A percentile compares a stretch with the other conserved stretches of the same genome.
Conservation (phyloP, 1,140 invertebrate genomes). For the Catajapyx aquilonaris region DNA sequence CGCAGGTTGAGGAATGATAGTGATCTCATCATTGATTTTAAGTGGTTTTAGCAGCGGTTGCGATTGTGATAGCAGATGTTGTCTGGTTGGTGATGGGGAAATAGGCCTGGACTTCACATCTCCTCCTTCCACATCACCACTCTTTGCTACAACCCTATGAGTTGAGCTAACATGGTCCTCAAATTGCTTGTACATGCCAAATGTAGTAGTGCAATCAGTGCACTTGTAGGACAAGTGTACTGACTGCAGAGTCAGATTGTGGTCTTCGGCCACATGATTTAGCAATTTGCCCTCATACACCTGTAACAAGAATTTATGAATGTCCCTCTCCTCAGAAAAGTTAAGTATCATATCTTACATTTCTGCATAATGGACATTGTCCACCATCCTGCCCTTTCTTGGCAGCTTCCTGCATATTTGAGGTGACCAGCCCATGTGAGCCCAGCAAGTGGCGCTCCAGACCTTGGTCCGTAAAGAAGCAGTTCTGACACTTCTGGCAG, state of each 20-base stretch:
- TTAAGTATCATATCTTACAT: no score
- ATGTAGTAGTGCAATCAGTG: constrained; percentile 81
- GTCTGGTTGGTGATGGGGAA: constrained; percentile 15
- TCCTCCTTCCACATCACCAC: constrained; percentile 45
- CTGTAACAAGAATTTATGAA: constrained; percentile 30
- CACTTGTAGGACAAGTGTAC: constrained; percentile 85
- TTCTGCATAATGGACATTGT: constrained; percentile 76
- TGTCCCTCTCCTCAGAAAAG: no score
- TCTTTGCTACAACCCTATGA: constrained; percentile 63
- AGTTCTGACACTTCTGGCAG: constrained; percentile 87
- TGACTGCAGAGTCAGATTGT: constrained; percentile 73
- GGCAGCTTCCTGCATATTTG: constrained; percentile 85
- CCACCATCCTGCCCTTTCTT: constrained; percentile 87
- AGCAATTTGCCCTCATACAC: constrained; percentile 81
- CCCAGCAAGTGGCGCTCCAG: no score
- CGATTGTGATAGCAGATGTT: constrained; percentile 21
- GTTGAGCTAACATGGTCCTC: constrained; percentile 85
- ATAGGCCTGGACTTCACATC: not conserved
- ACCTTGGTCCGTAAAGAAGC: no score
- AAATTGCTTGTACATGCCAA: constrained; percentile 86
- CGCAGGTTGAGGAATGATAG: constrained; percentile 69
- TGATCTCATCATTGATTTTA: constrained; percentile 82
- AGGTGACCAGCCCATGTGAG: no score
- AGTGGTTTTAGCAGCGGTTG: constrained; percentile 55
- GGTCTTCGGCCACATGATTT: constrained; percentile 74